Base-by-base conservation (phyloP, 2,113 vertebrate genomes). In the Bucco capensis region DNA sequence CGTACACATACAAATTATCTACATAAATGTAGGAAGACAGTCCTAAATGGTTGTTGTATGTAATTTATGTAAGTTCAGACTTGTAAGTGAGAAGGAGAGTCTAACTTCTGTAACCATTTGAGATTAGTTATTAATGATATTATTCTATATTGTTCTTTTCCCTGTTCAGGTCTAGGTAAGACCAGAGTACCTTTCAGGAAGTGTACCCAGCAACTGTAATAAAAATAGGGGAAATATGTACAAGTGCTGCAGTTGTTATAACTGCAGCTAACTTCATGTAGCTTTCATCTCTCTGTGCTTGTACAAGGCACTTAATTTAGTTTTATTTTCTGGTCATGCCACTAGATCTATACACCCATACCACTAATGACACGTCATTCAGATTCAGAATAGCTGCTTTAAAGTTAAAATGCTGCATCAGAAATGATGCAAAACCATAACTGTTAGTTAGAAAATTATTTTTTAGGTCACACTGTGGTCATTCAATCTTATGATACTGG, bases 321-420 rank as follows among this genome's bases (percentile, higher is more conserved):
- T 92, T 97, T 96, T 94, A 89, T 94, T 96, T 96, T 96, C 95
- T 80, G 89, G 85, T 92, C 64, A 62, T 0, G 4, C 72, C 73
- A 79, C 33, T 28, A 58, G 77, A 94, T 83, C 49, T n/a, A 1
- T 89, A 71, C 62, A 79, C 82, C 86, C 84, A 77, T 74, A 91
- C 95, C 94, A 90, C 95, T 95, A 96, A 96, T 91, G 65, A 83
- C 64, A 93, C 83, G 9, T 95, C 85, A 89, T 92, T 94, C 60
- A 66, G 69, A 75, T 89, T 94, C 62, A 73, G 67, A 88, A 83
- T 49, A 91, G 74, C 60, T 93, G 71, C 30, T 88, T 94, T 74
- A 61, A 72, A 85, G 74, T 76, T 70, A 88, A 60, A 95, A 57
- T 75, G 50, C 67, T 88, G 71, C 85, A 83, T 94, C 85, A 94